These are phyloP conservation scores for Eulithis prunata DNA, from an alignment of 2,888 invertebrate genomes.

Conservation along the genomic window DNA sequence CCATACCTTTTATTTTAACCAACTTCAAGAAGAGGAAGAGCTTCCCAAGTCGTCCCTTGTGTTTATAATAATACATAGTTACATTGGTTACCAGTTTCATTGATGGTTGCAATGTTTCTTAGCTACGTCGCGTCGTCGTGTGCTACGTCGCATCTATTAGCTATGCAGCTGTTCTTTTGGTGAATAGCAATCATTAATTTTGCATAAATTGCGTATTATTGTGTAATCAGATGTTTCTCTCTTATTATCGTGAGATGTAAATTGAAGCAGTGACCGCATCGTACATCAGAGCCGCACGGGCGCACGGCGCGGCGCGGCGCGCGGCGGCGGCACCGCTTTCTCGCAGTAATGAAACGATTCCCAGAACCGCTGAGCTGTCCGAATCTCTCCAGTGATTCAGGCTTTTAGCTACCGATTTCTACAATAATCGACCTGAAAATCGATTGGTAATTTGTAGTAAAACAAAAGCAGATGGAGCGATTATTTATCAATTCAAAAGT, in stretches of 20 bases:
- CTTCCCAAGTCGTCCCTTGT: too few relatives aligned
- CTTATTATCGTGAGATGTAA: constrained; percentile 1
- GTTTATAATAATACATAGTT: too few relatives aligned
- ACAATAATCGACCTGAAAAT: constrained; percentile 12
- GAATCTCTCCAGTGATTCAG: constrained; percentile 23
- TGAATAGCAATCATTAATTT: background rate
- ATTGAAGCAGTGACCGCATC: constrained; percentile 14
- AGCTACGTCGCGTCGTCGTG: too few relatives aligned
- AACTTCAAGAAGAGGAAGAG: too few relatives aligned
- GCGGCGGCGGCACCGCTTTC: constrained; percentile 29
- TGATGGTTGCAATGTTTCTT: too few relatives aligned
- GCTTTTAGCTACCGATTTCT: constrained; percentile 13
- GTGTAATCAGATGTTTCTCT: background rate
- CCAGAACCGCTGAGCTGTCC: constrained; percentile 18
- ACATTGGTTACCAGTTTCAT: too few relatives aligned
- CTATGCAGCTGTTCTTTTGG: too few relatives aligned
- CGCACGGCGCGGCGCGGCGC: constrained; percentile 16
- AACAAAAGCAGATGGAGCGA: background rate
- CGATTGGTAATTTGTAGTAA: constrained; percentile 16
- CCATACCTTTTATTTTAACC: too few relatives aligned
- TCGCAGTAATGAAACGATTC: constrained; percentile 21
- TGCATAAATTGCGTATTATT: too few relatives aligned
- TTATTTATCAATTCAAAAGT: too few relatives aligned
- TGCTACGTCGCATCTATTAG: too few relatives aligned
- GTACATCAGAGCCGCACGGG: constrained; percentile 32